These are phyloP conservation scores for Ellobium chinense DNA, from an alignment of 2,888 invertebrate genomes.

Conservation along the genomic window DNA sequence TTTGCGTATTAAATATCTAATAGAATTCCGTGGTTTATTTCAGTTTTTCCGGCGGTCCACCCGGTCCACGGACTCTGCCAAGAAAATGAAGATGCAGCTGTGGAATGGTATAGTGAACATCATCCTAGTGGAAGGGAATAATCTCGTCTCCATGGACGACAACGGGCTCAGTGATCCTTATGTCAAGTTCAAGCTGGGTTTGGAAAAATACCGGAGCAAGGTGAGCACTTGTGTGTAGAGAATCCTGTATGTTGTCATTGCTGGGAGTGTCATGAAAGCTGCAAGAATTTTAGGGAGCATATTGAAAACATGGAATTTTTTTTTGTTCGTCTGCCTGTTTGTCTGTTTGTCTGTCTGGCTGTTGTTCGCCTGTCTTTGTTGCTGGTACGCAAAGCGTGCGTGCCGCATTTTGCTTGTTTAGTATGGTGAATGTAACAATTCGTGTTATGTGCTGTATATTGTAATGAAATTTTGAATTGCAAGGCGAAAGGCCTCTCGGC, in stretches of 20 bases:
- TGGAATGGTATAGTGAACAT: slow-evolving; percentile 99
- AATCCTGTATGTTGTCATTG: not conserved
- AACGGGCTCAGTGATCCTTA: slow-evolving; percentile 95
- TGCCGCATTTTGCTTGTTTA: no score
- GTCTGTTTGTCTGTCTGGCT: no score
- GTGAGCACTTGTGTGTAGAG: slow-evolving; percentile 65
- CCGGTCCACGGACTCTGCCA: slow-evolving; percentile 48
- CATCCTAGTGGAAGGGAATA: slow-evolving; percentile 96
- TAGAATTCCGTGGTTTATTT: not conserved
- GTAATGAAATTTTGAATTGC: no score
- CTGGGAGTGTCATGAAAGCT: not conserved
- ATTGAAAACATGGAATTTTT: no score
- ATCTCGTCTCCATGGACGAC: slow-evolving; percentile 90
- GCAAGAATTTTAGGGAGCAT: no score
- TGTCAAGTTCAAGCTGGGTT: slow-evolving; percentile 97
- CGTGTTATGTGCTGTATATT: no score
- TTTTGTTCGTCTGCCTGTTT: no score
- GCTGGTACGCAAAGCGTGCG: no score
- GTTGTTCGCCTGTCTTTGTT: no score
- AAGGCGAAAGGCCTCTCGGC: no score
- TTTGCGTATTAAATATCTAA: no score
- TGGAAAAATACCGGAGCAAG: slow-evolving; percentile 98
- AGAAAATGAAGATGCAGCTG: slow-evolving; percentile 91
- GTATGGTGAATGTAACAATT: no score
- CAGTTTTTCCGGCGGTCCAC: slow-evolving; percentile 27